These are phyloP conservation scores for Triplophysa rosa DNA, from an alignment of 2,113 vertebrate species.

Conservation along the genomic window DNA sequence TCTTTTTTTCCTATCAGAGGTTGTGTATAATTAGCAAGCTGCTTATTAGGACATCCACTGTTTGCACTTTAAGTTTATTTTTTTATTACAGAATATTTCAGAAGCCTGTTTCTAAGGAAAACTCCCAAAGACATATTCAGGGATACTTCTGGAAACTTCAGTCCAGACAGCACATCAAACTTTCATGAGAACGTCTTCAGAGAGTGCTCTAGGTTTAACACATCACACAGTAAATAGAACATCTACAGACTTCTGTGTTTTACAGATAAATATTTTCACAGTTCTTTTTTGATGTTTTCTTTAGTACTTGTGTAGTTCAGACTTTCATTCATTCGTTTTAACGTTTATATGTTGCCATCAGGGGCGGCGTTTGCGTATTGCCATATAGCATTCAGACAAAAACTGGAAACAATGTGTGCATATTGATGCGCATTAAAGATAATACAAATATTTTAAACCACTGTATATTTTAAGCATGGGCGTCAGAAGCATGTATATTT, in stretches of 20 bases:
- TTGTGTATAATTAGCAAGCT: not conserved
- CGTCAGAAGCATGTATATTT: too few species aligned
- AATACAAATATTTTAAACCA: too few species aligned
- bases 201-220: slow-evolving; percentile 9
- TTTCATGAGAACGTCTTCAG: slow-evolving; percentile 37
- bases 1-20: not conserved
- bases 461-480: too few species aligned
- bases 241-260: not conserved
- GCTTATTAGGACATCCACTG: not conserved
- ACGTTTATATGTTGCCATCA: too few species aligned
- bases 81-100: slow-evolving; percentile 9
- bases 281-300: slow-evolving; percentile 8
- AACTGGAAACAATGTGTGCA: too few species aligned
- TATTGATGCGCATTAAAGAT: too few species aligned
- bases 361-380: too few species aligned
- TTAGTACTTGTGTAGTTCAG: not conserved
- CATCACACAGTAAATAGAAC: not conserved
- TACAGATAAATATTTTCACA: not conserved
- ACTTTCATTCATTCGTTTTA: not conserved
- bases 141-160: slow-evolving; percentile 4
- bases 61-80: slow-evolving; percentile 11
- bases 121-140: not conserved
- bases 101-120: slow-evolving; percentile 5
- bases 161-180: slow-evolving; percentile 4
- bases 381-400: too few species aligned